These are phyloP conservation scores for Aspidiotus rigidus DNA, from an alignment of 2,888 invertebrate species.

Conservation along the genomic window DNA sequence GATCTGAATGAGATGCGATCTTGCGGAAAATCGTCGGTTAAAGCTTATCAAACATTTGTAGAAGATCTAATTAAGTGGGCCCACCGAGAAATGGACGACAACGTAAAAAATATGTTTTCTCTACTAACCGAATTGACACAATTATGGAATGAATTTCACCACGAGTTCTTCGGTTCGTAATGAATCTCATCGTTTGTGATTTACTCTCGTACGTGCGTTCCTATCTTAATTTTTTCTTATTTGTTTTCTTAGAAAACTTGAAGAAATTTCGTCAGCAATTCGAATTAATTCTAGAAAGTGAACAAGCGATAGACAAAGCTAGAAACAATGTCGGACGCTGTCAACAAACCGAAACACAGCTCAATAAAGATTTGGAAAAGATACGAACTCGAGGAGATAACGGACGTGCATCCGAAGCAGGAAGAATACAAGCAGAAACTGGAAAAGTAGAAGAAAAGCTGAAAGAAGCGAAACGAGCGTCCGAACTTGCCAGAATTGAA, in stretches of 20 bases:
- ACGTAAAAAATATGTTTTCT: slow-evolving; percentile 45
- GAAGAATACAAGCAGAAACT: slow-evolving; percentile 43
- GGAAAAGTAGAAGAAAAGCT: slow-evolving; percentile 44
- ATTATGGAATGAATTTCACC: slow-evolving; percentile 47
- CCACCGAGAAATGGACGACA: slow-evolving; percentile 45
- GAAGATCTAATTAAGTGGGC: slow-evolving; percentile 47
- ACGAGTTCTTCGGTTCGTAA: slow-evolving; percentile 44
- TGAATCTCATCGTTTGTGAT: neutral
- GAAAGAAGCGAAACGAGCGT: slow-evolving; percentile 45
- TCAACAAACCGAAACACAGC: slow-evolving; percentile 44
- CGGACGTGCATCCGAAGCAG: too few relatives aligned
- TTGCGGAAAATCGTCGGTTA: slow-evolving; percentile 45
- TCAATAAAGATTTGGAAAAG: slow-evolving; percentile 43
- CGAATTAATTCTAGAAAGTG: slow-evolving; percentile 47
- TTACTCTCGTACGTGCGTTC: neutral
- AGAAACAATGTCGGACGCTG: slow-evolving; percentile 44
- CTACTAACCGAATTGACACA: slow-evolving; percentile 45
- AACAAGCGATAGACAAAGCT: slow-evolving; percentile 45
- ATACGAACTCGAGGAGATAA: slow-evolving; percentile 44
- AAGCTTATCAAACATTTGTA: slow-evolving; percentile 45
- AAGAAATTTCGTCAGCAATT: slow-evolving; percentile 46
- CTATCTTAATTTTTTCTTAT: slow-evolving; percentile 15
- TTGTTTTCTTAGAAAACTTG: slow-evolving; percentile 39
- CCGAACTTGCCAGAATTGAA: slow-evolving; percentile 46
- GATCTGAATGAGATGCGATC: slow-evolving; percentile 46